Base-by-base conservation (phyloP, 2,113 vertebrate genomes). In the Burhinus oedicnemus region DNA sequence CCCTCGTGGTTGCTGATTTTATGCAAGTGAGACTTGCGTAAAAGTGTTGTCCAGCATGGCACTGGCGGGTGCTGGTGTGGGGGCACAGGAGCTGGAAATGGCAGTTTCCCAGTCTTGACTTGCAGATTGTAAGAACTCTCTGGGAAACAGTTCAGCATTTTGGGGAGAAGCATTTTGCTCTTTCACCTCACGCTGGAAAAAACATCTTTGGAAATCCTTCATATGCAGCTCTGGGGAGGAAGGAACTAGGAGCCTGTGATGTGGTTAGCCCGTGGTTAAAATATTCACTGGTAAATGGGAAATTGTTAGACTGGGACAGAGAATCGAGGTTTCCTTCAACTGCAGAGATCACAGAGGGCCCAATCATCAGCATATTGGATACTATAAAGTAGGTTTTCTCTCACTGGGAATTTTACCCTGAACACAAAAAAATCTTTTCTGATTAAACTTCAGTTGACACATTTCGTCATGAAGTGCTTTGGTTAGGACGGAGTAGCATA, bases 301-400 rank as follows among this genome's bases (percentile, higher is more conserved):
- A 54, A 75, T 55, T 19, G 15, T 92, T 49, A 9, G 20, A 4
- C n/a, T 68, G 38, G 34, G 65, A 72, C 30, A 57, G 34, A 64
- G 74, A 83, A 65, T 69, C 21, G 36, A 79, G 77, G 5, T 82
- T 91, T 82, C 32, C 54, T 85, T 85, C 68, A 86, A 14, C 23
- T 66, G 45, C 36, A 70, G 71, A 72, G 81, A 72, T 93, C 27
- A 80, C 9, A 13, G 40, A 87, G 36, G 19, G 7, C 25, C 65
- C 84, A 71, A 72, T 85, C 65, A 72, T 68, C 72, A 85, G 19
- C 23, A 32, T 61, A 42, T 49, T 72, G 44, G 44, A 23, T 82
- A 71, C 26, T 36, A n/a, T 44, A 90, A 91, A 94, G 62, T 58
- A 83, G 62, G 22, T 94, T 95, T 90, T 90, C 12, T 88, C 42